Evolutionary conservation across 2,797 vertebrate genomes (phyloP).

Genomic region (Triplophysa yarkandensis): DNA sequence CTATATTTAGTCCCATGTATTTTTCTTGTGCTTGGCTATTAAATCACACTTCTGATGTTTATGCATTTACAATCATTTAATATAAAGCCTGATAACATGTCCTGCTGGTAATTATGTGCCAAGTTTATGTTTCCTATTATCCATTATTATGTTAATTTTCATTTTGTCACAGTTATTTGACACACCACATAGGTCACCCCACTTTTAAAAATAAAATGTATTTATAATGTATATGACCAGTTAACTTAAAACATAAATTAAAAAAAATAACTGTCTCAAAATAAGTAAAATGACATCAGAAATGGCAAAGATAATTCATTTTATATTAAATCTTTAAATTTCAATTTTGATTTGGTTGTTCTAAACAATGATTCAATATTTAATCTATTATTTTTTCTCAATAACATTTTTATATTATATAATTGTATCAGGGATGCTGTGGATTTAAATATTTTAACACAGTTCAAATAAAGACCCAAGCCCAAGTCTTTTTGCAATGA

Average conservation of each 20-base stretch:
- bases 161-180: too few relatives aligned
- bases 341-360: too few relatives aligned
- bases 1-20: not conserved
- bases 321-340: too few relatives aligned
- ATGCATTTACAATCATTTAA: not conserved
- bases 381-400: too few relatives aligned
- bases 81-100: not conserved
- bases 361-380: too few relatives aligned
- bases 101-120: not conserved
- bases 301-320: too few relatives aligned
- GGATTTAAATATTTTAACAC: not conserved
- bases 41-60: not conserved
- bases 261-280: too few relatives aligned
- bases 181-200: not conserved
- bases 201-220: not conserved
- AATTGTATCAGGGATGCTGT: too few relatives aligned
- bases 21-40: not conserved
- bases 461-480: slow-evolving; percentile 27
- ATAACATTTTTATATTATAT: too few relatives aligned
- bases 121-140: not conserved
- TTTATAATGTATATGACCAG: not conserved
- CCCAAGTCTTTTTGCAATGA: slow-evolving; percentile 40
- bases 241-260: not conserved
- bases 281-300: too few relatives aligned
- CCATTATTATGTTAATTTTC: not conserved